Base-by-base conservation (phyloP, 2,113 vertebrate species). In the Saimiri boliviensis region DNA sequence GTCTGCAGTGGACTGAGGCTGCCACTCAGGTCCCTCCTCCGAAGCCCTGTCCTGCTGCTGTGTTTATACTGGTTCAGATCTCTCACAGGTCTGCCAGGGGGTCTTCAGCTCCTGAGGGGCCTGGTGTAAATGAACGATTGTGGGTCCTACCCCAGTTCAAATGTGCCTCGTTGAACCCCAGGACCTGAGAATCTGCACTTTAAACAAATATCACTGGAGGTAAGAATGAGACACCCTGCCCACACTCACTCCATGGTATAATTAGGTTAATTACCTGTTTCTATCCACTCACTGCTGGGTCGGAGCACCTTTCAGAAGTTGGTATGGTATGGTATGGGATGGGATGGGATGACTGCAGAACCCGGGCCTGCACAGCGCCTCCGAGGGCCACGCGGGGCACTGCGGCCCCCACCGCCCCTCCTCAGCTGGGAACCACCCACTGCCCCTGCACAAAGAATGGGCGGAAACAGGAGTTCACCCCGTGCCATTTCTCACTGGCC, bases 381-480 rank as follows among this genome's bases (percentile, higher is more conserved):
- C 97, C 0, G 1, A 70, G 82, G 95, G 68, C 86, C 58, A 0
- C 4, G 3, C 0, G 0, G 32, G 30, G 45, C 80, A 4, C 56
- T 21, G 60, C 37, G 7, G 14, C n/a, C 80, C 14, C 7, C 37
- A 2, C 25, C 20, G 0, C 25, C 58, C 95, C 89, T 66, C 68
- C 92, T 92, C 19, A 1, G 37, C 81, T 27, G 80, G 82, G 87
- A 49, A 45, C 63, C 90, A 58, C n/a, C 6, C 54, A 13, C 37
- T 7, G 40, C 58, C 52, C 73, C 71, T 37, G 27, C 63, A 71
- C 76, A 63, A 97, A 96, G 97, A 97, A 97, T 97, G 95, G 87
- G 49, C 90, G 98, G 98, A 98, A 98, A 97, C 16, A 92, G 93
- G 97, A 98, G 96, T 66, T 98, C 94, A 95, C 89, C 97, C 89